phyloP scores from a whole-genome alignment of 1,140 invertebrate genomes.

The Aphelenchoides avenae region DNA sequence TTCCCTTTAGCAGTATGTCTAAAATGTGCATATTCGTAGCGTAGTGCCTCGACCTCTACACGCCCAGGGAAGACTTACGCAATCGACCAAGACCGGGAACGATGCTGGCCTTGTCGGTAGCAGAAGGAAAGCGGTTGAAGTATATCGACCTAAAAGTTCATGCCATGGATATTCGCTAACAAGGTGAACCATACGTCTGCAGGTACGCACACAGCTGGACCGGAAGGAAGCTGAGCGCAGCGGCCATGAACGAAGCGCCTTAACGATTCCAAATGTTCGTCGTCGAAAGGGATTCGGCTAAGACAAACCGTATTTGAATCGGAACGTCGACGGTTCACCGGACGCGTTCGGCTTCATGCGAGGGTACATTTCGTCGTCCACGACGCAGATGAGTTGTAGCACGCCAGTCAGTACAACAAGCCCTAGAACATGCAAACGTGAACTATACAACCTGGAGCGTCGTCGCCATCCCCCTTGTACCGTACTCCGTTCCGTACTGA shows the following conservation, averaged over 20 bases:
- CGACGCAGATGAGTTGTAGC: constrained; percentile 30
- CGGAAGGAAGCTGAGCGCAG: constrained; percentile 32
- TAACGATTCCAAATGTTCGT: background rate
- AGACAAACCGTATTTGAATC: constrained; percentile 23
- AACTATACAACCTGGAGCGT: no score
- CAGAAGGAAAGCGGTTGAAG: constrained; percentile 20
- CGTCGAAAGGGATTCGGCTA: background rate
- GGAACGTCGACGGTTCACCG: constrained; percentile 27
- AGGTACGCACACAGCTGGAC: constrained; percentile 32
- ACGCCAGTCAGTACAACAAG: constrained; percentile 24
- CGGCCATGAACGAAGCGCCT: constrained; percentile 27
- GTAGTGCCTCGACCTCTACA: no score
- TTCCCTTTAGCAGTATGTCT: no score
- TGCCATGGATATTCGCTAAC: background rate
- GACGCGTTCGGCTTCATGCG: constrained; percentile 33
- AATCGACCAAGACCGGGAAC: constrained; percentile 24
- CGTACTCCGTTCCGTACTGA: no score
- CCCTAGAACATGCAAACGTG: no score
- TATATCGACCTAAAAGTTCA: constrained; percentile 8
- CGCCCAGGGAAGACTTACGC: no score
- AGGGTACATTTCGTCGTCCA: constrained; percentile 35
- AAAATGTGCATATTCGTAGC: no score
- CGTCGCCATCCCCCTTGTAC: no score
- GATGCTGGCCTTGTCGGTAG: constrained; percentile 17
- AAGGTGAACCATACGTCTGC: background rate